A percentile compares a stretch with the other conserved stretches of the same genome.
phyloP scores from a whole-genome alignment of 2,888 invertebrate genomes.

The Drosophila kuntzei region DNA sequence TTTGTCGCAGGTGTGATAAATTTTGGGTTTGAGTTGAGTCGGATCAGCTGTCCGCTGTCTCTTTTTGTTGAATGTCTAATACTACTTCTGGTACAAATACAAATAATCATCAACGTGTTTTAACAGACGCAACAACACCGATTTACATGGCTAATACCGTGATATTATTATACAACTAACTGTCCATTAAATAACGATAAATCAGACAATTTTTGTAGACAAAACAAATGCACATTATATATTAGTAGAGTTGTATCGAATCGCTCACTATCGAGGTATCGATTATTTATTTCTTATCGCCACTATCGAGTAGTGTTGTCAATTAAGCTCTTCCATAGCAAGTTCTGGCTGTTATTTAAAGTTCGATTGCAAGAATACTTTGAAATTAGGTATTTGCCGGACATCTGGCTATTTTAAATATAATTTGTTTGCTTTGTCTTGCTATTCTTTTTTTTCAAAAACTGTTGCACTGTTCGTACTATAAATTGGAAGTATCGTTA shows the following conservation, averaged over 20 bases:
- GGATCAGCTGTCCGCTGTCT: slow-evolving; percentile 57
- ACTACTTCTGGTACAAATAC: slow-evolving; percentile 24
- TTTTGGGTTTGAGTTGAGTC: slow-evolving; percentile 33
- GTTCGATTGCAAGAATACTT: no score
- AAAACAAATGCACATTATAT: slow-evolving; percentile 74
- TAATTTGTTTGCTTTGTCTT: no score
- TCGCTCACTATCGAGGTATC: no score
- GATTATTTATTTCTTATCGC: no score
- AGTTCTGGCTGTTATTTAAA: no score
- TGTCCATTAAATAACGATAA: slow-evolving; percentile 39
- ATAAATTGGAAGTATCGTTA: no score
- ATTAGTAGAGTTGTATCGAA: slow-evolving; percentile 17
- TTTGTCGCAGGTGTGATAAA: slow-evolving; percentile 72
- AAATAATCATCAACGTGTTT: slow-evolving; percentile 34
- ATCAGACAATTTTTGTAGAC: slow-evolving; percentile 50
- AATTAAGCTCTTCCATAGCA: no score
- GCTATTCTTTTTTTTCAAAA: no score
- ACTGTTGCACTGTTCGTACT: no score
- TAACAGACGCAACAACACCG: slow-evolving; percentile 25
- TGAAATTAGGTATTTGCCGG: no score
- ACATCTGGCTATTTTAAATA: no score
- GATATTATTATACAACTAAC: slow-evolving; percentile 32
- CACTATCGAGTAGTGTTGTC: no score
- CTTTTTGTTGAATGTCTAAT: slow-evolving; percentile 24
- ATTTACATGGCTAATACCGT: slow-evolving; percentile 41